A percentile compares a stretch with the other conserved stretches of the same genome.
These are phyloP conservation scores for Adelosebastes latens DNA, from an alignment of 2,797 vertebrate species.

Conservation along the genomic window DNA sequence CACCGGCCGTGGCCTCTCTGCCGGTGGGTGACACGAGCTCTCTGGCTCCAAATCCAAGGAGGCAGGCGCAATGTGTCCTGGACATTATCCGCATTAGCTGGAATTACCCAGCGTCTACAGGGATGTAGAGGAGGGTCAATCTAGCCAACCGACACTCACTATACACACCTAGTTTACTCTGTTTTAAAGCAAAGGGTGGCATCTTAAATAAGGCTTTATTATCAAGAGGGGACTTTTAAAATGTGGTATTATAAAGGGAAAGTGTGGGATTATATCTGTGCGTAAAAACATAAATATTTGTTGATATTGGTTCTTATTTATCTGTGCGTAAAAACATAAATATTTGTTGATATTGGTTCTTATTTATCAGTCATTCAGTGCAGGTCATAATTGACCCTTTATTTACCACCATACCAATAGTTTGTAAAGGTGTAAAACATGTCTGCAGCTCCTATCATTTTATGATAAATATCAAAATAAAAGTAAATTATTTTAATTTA, in stretches of 20 bases:
- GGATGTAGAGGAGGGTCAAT: slow-evolving; percentile 44
- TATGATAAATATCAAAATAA: too few relatives aligned
- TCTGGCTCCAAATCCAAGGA: slow-evolving; percentile 54
- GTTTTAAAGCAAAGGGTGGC: not conserved
- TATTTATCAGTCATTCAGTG: not conserved
- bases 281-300: not conserved
- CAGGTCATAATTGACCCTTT: not conserved
- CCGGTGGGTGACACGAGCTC: slow-evolving; percentile 32
- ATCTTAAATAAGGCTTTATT: accelerated
- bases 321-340: too few relatives aligned
- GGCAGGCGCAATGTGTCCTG: slow-evolving; percentile 60
- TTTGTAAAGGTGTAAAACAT: not conserved
- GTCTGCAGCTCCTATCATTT: too few relatives aligned
- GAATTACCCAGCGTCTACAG: slow-evolving; percentile 76
- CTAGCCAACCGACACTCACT: slow-evolving; percentile 11
- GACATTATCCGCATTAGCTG: slow-evolving; percentile 84
- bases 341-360: too few relatives aligned
- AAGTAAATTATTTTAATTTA: too few relatives aligned
- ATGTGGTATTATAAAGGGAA: not conserved
- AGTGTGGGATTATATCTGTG: not conserved
- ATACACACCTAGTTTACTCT: not conserved
- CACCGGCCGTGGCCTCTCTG: slow-evolving; percentile 27
- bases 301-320: not conserved
- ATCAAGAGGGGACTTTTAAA: not conserved
- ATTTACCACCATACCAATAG: not conserved